Conservation (phyloP, 2,113 vertebrate genomes). For the Caranx melampygus region DNA sequence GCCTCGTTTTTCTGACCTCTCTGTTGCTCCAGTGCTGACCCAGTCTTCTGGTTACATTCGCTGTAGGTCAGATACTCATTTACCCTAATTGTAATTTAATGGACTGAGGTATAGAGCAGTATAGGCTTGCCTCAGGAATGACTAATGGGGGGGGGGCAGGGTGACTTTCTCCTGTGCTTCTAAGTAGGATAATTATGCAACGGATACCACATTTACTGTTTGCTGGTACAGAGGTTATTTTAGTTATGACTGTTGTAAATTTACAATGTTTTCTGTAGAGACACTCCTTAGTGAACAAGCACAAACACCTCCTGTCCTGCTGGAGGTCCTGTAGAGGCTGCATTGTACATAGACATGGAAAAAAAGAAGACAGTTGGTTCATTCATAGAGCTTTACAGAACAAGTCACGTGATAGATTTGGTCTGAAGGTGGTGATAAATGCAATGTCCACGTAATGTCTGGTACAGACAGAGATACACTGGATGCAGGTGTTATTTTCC, state of each 20-base stretch:
- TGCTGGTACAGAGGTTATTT: constrained; percentile 58
- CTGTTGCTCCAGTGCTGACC: constrained; percentile 38
- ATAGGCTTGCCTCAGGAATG: constrained; percentile 17
- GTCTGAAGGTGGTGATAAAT: not conserved
- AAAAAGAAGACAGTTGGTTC: not conserved
- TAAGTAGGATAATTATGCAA: constrained; percentile 53
- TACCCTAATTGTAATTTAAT: constrained; percentile 25
- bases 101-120: not conserved
- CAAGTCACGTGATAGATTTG: not conserved
- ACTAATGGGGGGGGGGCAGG: constrained; percentile 13
- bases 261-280: constrained; percentile 8
- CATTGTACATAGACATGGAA: not conserved
- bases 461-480: not conserved
- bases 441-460: not conserved
- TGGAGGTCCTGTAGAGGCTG: not conserved
- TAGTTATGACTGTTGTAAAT: constrained; percentile 52
- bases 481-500: not conserved
- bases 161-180: constrained; percentile 26
- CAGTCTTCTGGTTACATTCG: constrained; percentile 12
- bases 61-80: constrained; percentile 25
- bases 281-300: constrained; percentile 30
- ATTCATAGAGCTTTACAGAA: not conserved
- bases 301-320: constrained; percentile 7
- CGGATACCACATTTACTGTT: constrained; percentile 41
- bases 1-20: constrained; percentile 63